phyloP scores from a whole-genome alignment of 2,888 invertebrate genomes.

The Lissocephala sabroskyi region DNA sequence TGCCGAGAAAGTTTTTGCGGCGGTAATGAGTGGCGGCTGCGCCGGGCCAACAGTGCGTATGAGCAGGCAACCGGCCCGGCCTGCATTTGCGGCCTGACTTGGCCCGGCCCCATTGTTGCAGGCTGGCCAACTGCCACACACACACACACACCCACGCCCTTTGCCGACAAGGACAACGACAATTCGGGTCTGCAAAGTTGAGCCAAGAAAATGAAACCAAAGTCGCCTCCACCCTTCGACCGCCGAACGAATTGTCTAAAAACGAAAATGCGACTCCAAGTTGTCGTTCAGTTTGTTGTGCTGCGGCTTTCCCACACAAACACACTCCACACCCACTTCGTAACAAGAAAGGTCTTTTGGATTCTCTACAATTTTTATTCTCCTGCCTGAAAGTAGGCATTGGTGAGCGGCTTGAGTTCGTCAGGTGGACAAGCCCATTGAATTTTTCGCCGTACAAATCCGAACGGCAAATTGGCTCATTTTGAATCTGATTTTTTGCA shows the following conservation, averaged over 20 bases:
- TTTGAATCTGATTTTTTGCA: too few species aligned
- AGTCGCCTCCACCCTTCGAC: background rate
- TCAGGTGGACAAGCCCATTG: too few species aligned
- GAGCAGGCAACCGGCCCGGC: constrained; percentile 23
- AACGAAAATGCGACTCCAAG: background rate
- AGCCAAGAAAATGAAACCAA: constrained; percentile 2
- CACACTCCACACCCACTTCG: background rate
- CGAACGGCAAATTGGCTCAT: too few species aligned
- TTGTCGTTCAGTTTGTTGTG: constrained; percentile 1
- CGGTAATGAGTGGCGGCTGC: constrained; percentile 44
- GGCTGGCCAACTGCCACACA: background rate
- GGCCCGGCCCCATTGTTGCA: background rate
- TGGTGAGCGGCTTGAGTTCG: too few species aligned
- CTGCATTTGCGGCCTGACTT: background rate
- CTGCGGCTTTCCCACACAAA: background rate
- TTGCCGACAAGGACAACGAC: background rate
- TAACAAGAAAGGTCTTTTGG: too few species aligned
- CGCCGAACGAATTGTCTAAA: background rate
- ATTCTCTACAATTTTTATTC: too few species aligned
- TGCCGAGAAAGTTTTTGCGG: constrained; percentile 43
- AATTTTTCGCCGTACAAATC: too few species aligned
- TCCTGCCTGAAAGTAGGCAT: too few species aligned
- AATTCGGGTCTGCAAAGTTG: constrained; percentile 26
- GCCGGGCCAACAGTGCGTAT: constrained; percentile 32
- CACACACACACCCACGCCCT: background rate